Evolutionary conservation across 2,113 vertebrate species (phyloP).

Genomic region (Solea senegalensis): DNA sequence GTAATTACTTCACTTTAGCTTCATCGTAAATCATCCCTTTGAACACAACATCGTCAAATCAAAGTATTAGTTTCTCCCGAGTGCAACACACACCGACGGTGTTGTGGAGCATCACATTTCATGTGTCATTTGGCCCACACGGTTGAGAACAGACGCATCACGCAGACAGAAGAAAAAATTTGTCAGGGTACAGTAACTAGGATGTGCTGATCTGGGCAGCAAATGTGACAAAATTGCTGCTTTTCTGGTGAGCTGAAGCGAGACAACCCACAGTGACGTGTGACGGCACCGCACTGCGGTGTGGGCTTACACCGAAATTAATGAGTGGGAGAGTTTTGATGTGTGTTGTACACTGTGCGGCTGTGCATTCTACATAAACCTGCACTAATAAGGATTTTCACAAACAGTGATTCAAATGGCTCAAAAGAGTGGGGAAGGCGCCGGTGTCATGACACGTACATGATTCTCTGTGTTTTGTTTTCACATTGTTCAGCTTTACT

Average conservation of each 20-base stretch:
- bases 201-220: not conserved
- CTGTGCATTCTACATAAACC: not conserved
- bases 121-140: not conserved
- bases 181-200: not conserved
- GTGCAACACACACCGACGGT: not conserved
- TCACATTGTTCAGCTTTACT: too few relatives aligned
- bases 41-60: slow-evolving; percentile 3
- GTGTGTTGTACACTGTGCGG: not conserved
- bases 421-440: not conserved
- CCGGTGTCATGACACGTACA: not conserved
- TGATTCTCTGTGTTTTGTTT: too few relatives aligned
- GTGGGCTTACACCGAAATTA: not conserved
- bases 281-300: slow-evolving; percentile 4
- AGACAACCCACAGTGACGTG: slow-evolving; percentile 5
- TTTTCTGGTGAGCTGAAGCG: slow-evolving; percentile 1
- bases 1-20: slow-evolving; percentile 19
- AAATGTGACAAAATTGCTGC: slow-evolving; percentile 4
- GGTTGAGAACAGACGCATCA: not conserved
- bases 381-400: not conserved
- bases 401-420: not conserved
- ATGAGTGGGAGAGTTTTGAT: slow-evolving; percentile 15
- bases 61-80: not conserved
- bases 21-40: slow-evolving; percentile 12
- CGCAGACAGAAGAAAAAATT: not conserved
- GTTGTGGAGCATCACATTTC: not conserved